phyloP scores from a whole-genome alignment of 2,888 invertebrate genomes.

The Sphaerophoria taeniata region DNA sequence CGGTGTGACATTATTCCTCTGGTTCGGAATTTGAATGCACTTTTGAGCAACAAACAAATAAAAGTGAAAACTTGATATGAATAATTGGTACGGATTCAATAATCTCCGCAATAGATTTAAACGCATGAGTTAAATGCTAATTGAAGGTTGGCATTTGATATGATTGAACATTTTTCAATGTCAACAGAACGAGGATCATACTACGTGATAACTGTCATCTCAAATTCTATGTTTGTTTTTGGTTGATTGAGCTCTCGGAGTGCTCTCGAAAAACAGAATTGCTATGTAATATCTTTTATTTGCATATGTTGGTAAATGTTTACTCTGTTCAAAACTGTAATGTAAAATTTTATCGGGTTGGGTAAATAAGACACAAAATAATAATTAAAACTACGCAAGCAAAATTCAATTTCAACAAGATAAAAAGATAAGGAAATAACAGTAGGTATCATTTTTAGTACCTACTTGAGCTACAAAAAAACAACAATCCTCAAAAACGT shows the following conservation, averaged over 20 bases:
- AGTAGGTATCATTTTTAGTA: no score
- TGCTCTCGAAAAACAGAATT: no score
- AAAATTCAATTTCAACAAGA: not conserved
- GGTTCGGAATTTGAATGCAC: not conserved
- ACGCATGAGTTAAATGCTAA: not conserved
- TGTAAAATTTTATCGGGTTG: not conserved
- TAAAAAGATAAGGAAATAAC: not conserved
- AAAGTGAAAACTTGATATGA: not conserved
- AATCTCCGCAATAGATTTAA: not conserved
- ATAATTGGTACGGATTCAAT: not conserved
- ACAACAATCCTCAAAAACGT: not conserved
- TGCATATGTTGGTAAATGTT: no score
- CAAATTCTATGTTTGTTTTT: no score
- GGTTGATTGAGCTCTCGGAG: no score
- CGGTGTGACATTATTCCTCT: not conserved
- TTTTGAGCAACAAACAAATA: not conserved
- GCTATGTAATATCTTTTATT: no score
- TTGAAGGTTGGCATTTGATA: slow-evolving; percentile 1
- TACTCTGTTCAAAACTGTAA: no score
- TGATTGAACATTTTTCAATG: not conserved
- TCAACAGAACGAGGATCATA: no score
- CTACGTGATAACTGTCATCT: no score
- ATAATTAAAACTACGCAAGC: not conserved
- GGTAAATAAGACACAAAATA: not conserved
- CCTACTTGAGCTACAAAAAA: not conserved